phyloP scores from a whole-genome alignment of 1,140 invertebrate species.

The Hormaphis cornu region DNA sequence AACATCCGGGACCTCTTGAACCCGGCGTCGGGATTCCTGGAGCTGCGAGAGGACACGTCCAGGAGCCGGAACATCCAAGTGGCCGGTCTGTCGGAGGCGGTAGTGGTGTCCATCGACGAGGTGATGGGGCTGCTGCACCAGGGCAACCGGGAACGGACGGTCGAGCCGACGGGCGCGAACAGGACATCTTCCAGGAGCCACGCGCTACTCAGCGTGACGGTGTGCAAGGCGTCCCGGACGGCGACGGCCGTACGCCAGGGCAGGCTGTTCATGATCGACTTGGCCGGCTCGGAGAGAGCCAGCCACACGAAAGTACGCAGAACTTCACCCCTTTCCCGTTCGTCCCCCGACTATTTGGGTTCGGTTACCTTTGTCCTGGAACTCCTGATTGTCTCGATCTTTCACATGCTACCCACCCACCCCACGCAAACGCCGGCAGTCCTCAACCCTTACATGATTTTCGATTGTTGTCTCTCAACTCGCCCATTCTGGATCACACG shows the following conservation, averaged over 20 bases:
- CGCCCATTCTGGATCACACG: no score
- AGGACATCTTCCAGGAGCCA: constrained; percentile 88
- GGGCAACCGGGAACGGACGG: constrained; percentile 80
- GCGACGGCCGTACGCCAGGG: constrained; percentile 53
- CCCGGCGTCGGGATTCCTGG: constrained; percentile 69
- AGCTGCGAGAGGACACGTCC: constrained; percentile 71
- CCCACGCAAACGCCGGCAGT: no score
- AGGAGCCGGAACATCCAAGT: constrained; percentile 74
- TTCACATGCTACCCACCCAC: no score
- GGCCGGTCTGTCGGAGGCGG: constrained; percentile 74
- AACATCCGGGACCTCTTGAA: constrained; percentile 87
- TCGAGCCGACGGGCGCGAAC: constrained; percentile 91
- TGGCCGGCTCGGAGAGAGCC: constrained; percentile 86
- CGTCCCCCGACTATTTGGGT: no score
- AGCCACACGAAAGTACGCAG: constrained; percentile 65
- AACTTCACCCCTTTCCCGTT: no score
- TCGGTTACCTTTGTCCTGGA: no score
- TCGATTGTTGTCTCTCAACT: no score
- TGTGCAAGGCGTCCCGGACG: constrained; percentile 46
- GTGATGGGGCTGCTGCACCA: constrained; percentile 76
- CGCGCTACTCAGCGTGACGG: constrained; percentile 72
- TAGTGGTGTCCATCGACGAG: constrained; percentile 59
- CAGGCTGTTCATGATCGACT: constrained; percentile 83
- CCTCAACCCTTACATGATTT: no score
- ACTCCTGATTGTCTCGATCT: no score